Conservation (phyloP, 2,113 vertebrate species). For the Anolis carolinensis region DNA sequence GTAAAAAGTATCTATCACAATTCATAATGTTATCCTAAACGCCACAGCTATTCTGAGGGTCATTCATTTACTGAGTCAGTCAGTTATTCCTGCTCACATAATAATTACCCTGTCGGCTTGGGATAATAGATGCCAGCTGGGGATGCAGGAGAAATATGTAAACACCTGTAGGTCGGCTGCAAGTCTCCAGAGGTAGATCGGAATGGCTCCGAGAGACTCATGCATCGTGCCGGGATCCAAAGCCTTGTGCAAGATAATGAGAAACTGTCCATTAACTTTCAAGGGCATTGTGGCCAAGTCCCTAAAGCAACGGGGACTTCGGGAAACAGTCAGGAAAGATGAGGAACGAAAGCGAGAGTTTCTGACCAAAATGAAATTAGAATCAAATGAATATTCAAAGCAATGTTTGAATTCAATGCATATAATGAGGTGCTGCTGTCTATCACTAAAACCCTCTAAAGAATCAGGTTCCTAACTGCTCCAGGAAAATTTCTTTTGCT, state of each 20-base stretch:
- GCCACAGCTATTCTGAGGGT: slow-evolving; percentile 15
- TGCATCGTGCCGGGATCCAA: background rate
- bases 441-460: background rate
- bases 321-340: background rate
- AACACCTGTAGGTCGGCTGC: background rate
- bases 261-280: slow-evolving; percentile 13
- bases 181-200: background rate
- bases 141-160: background rate
- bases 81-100: slow-evolving; percentile 48
- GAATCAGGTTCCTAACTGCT: background rate
- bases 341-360: background rate
- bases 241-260: background rate
- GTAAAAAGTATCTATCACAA: slow-evolving; percentile 56
- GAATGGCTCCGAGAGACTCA: background rate
- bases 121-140: slow-evolving; percentile 42
- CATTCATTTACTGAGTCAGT: slow-evolving; percentile 61
- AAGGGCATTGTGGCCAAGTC: slow-evolving; percentile 6
- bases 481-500: background rate
- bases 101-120: slow-evolving; percentile 43
- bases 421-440: background rate
- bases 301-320: background rate
- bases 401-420: slow-evolving; percentile 1
- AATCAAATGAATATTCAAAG: slow-evolving; percentile 20
- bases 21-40: slow-evolving; percentile 48
- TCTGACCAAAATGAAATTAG: slow-evolving; percentile 20